Evolutionary conservation across 2,888 invertebrate genomes (phyloP), one percentile per base, ranked within the genome.

Genomic region (Andrena marginata): DNA sequence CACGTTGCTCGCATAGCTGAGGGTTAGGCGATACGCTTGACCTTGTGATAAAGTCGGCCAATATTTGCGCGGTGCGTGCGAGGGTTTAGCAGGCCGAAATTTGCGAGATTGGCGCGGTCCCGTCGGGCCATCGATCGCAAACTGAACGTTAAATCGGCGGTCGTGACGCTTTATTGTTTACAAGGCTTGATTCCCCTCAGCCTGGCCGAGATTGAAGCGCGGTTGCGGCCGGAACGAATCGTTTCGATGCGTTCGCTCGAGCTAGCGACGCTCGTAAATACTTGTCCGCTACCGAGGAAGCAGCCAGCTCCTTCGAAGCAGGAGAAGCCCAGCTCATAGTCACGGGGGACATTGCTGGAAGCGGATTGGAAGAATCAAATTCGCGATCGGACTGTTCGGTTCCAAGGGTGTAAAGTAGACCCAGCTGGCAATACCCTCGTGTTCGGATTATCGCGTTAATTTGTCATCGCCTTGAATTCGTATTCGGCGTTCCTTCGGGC

Each of bases 81-180:
- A 16, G 51, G 13, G 42, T 35, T 67, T 10, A 8, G 7, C 51
- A n/a, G 35, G 42, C 4, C 4, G 56, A 67, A 42, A 67, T 67
- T 70, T 56, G 33, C 23, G 62, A 67, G 69, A 76, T 48, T 1
- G 10, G 10, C 5, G 51, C 48, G 5, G 2, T 10, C 26, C 2
- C n/a, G 16, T n/a, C 16, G n/a, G 13, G 5, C 33, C 33, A 23
- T 20, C 75, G 81, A 78, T 74, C 59, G 68, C 78, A 77, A 75
- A 59, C 79, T 20, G 51, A 20, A 68, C 60, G 74, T 70, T 67
- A 63, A 72, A 33, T 63, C 62, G 70, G 49, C 20, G 68, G 35
- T 20, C 51, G n/a, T 51, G 51, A 51, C 51, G 51, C 51, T 51
- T 51, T 51, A 51, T n/a, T 20, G 51, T 20, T 51, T 20, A 51